Base-by-base conservation (phyloP, 1,140 invertebrate species). In the Dufourea novaeangliae region DNA sequence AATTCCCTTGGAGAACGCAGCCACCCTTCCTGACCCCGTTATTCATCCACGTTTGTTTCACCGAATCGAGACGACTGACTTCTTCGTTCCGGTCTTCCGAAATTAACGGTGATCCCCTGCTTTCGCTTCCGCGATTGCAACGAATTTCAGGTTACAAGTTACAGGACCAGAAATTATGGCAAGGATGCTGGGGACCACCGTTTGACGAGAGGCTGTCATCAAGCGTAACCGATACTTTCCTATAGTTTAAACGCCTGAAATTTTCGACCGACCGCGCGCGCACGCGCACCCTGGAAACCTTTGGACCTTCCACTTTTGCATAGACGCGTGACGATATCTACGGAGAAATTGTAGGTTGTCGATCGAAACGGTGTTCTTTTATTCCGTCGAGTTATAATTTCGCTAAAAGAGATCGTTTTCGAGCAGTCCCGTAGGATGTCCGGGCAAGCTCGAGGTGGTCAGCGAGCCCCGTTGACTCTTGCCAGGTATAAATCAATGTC, bases 401-500 rank as follows among this genome's bases (percentile, higher is more conserved):
- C 32, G 79, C n/a, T 64, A 46, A 80, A 56, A 52, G 69, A 77
- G 75, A 54, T 82, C 44, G 39, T 50, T 66, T 61, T 61, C 34
- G 46, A 78, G 8, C 22, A 34, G 75, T 78, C 50, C 61, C 66
- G 57, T 39, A 57, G 76, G 75, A 54, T 66, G 46, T 20, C 50
- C 39, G 27, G 25, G 17, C 50, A 78, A 83, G 81, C 52, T 59
- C 54, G 70, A 68, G 67, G 11, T 41, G 71, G 56, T 52, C 59
- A 25, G 52, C 57, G 59, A 61, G 17, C 54, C n/a, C n/a, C 62
- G 75, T 80, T 81, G 82, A 39, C 73, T 68, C 61, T 78, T 39
- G 68, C 50, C 46, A 68, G 52, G 52, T 88, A 88, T 88, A 88
- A 88, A 88, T 88, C 87, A 88, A 88, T 76, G 87, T 88, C 87